Evolutionary conservation across 2,888 invertebrate genomes (phyloP), one percentile per base, ranked within the genome.

Genomic region (Dromius quadrimaculatus): DNA sequence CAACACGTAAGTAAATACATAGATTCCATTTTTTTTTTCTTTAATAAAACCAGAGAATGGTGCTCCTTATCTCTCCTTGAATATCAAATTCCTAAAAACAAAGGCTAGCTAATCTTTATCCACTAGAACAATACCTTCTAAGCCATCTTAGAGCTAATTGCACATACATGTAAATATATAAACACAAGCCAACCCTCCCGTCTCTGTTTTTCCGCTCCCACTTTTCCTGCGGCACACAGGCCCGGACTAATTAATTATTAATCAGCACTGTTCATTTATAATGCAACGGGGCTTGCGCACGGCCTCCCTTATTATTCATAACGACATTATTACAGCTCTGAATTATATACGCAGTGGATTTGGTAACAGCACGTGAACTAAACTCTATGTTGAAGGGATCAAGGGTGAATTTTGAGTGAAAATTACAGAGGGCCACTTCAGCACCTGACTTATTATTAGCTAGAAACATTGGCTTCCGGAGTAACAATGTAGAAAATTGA

Each of bases 221-320:
- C 20, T 23, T 20, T 6, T 32, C 11, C 17, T 22, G 28, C 50
- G 15, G 41, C 13, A 11, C n/a, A 19, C 54, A 66, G 66, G 38
- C 20, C 66, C 66, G 54, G 54, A 66, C 75, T 78, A 23, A 54
- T 11, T 54, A 79, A 81, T 81, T 80, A 81, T 81, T 81, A 80
- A 81, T 77, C 79, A 77, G 76, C 74, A 71, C 72, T 74, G 72
- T 73, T 59, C 79, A 81, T 81, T 77, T 79, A 80, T 81, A 79
- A 81, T 81, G 79, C 77, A 81, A 78, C 76, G 77, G 78, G 78
- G 78, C 78, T n/a, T 78, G 78, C 79, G 50, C 76, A 80, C 80
- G 78, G 11, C 76, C 76, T 77, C 76, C 77, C 79, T 80, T 81
- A 82, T 82, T 81, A 82, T 82, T 82, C 82, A 82, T 81, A 81